Base-by-base conservation (phyloP, 2,113 vertebrate genomes). In the Piprites chloris region DNA sequence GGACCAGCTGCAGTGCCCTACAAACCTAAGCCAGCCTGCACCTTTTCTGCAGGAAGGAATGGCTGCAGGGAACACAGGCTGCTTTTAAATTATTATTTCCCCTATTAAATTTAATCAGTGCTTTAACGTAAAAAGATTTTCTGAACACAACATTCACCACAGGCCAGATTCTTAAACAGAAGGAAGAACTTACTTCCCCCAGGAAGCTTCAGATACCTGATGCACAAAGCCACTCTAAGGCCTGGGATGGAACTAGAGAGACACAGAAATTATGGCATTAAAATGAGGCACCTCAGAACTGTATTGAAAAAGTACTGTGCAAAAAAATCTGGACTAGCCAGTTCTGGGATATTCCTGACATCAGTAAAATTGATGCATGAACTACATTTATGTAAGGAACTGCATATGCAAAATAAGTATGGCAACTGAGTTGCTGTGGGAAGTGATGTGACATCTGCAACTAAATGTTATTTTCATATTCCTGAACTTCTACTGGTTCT, bases 1-100 rank as follows among this genome's bases (percentile, higher is more conserved):
- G 42, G 63, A 92, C 90, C 92, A 96, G 95, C 88, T 97, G 94
- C 67, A 84, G 30, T 28, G 37, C 17, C 39, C 68, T 30, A 33
- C n/a, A 79, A 86, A 58, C 82, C 53, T 28, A 42, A 41, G 46
- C 53, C 72, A 90, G 67, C n/a, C 55, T 53, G 12, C 21, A 83
- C 26, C 20, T 87, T 79, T 84, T 22, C 85, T 53, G 50, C 21
- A n/a, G 50, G 41, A 86, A 30, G 16, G 12, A 15, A 47, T 44
- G 49, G 44, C 33, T 93, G 47, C 69, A 92, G 78, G 77, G 53
- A 30, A 73, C 49, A 58, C 19, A 44, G 39, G 6, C 16, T 63
- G 14, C 39, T 50, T 81, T 88, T 19, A 75, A 76, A 73, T 7
- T 6, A 41, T 75, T 35, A 9, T 61, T 89, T 87, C 32, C 8